Evolutionary conservation across 2,888 invertebrate genomes (phyloP).

Genomic region (Micoletzkya japonica): DNA sequence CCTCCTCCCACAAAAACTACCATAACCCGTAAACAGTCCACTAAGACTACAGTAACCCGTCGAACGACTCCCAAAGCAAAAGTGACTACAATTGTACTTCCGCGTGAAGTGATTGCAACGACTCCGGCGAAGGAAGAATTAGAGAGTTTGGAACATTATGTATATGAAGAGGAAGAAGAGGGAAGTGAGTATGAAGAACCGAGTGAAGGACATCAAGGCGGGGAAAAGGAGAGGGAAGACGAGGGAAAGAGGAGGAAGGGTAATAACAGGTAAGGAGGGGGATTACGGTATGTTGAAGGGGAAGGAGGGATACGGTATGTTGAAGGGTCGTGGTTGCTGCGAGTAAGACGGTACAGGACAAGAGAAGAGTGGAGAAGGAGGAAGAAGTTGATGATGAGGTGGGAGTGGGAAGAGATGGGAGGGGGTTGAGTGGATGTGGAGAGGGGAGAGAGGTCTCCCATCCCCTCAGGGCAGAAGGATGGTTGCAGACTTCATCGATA

Average conservation of each 20-base stretch:
- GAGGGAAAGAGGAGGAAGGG: neutral
- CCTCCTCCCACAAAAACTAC: neutral
- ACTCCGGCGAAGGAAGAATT: slow-evolving; percentile 18
- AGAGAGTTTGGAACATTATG: slow-evolving; percentile 15
- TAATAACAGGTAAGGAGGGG: slow-evolving; percentile 3
- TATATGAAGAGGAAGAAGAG: slow-evolving; percentile 15
- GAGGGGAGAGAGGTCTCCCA: neutral
- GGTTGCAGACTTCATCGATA: neutral
- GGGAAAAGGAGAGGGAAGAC: neutral
- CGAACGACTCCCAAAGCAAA: neutral
- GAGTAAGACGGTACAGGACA: slow-evolving; percentile 3
- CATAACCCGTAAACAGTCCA: neutral
- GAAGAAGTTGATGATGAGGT: slow-evolving; percentile 2
- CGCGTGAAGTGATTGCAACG: neutral
- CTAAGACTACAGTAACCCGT: slow-evolving; percentile 7
- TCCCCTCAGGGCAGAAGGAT: neutral
- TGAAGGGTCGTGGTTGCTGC: slow-evolving; percentile 7
- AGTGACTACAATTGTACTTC: neutral
- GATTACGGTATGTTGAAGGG: neutral
- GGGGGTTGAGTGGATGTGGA: neutral
- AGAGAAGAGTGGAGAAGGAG: neutral
- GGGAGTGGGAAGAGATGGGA: neutral
- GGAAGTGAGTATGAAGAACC: slow-evolving; percentile 27
- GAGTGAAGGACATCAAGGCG: slow-evolving; percentile 16
- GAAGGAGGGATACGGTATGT: neutral